Evolutionary conservation across 2,113 vertebrate species (phyloP).

Genomic region (Oreamnos americanus): DNA sequence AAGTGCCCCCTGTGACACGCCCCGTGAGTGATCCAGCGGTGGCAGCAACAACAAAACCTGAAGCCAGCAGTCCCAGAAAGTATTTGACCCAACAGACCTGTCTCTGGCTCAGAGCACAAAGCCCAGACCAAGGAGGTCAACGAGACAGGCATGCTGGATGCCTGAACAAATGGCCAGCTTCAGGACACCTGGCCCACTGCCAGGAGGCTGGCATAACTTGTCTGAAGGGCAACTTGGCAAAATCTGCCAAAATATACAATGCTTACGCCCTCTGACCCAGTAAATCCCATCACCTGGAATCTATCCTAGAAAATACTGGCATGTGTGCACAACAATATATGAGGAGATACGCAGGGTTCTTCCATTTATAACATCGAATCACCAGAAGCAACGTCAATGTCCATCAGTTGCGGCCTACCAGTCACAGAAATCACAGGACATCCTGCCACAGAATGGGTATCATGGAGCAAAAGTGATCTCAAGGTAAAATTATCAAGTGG

Average conservation of each 20-base stretch:
- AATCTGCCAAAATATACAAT: not conserved
- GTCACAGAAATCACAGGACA: not conserved
- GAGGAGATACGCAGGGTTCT: not conserved
- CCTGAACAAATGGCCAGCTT: not conserved
- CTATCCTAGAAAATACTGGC: not conserved
- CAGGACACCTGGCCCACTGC: not conserved
- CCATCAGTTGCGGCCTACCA: not conserved
- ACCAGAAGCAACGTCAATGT: not conserved
- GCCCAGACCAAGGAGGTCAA: not conserved
- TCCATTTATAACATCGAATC: not conserved
- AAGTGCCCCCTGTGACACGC: not conserved
- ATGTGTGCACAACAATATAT: not conserved
- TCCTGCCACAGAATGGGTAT: not conserved
- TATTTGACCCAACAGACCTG: not conserved
- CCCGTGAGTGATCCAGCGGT: not conserved
- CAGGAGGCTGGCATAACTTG: not conserved
- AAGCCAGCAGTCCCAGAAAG: not conserved
- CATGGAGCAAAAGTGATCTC: not conserved
- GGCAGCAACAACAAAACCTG: not conserved
- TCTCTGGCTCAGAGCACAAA: not conserved
- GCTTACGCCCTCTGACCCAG: not conserved
- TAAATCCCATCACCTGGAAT: not conserved
- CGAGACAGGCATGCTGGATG: not conserved
- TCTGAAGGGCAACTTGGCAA: not conserved
- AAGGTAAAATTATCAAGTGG: not conserved